Evolutionary conservation across 2,797 vertebrate species (phyloP), one percentile per base, ranked within the genome.

Genomic region (Naso thynnoides): DNA sequence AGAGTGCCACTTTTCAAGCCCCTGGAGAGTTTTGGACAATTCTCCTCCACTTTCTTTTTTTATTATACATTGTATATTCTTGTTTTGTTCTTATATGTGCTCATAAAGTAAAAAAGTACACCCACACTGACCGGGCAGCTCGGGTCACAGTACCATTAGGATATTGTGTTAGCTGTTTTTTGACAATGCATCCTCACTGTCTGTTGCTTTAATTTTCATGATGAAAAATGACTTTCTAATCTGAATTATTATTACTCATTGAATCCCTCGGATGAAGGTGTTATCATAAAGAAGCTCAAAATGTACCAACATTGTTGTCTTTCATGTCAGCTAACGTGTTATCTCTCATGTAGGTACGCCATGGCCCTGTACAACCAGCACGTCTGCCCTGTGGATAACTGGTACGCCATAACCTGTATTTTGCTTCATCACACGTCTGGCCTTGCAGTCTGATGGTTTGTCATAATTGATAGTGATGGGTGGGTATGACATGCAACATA

Each of bases 281-380:
- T 65, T 24, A 11, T 42, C 21, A 52, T 41, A 27, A 44, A 64
- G 50, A 61, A 48, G 16, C 26, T 21, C 29, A 60, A 18, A 27
- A n/a, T 19, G 15, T 11, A 48, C 5, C 33, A 36, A 24, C 26
- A 60, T 6, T 19, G 16, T 33, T 54, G 4, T 0, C 8, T 63
- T 76, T 27, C 50, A 24, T 72, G 82, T 74, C 54, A 5, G 15
- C 50, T 79, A 49, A 79, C n/a, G 18, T 14, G 18, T 7, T 44
- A 1, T 74, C 29, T 82, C 15, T 70, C 14, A 78, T 85, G 10
- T 72, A 96, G 95, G 75, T 96, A 96, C 14, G 94, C 94, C 79
- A 95, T 96, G 95, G 95, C 95, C 60, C 84, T 96, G 58, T 94
- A 94, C 91, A 95, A 96, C 89, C 94, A 95, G 75, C 95, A 96